phyloP scores from a whole-genome alignment of 2,797 vertebrate species.

The Lacerta bilineata region DNA sequence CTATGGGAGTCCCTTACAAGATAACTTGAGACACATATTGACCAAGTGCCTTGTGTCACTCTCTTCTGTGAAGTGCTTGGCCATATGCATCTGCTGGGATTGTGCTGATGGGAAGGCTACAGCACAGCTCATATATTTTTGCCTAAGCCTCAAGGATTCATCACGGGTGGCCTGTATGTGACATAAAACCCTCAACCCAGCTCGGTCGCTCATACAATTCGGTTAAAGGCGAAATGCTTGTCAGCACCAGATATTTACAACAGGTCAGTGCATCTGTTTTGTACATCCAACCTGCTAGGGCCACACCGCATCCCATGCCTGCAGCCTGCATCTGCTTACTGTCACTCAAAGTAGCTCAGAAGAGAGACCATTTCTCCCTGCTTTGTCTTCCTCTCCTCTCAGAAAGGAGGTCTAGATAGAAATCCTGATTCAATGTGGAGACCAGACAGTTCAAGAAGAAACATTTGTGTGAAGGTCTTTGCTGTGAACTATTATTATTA shows the following conservation, averaged over 20 bases:
- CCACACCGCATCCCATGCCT: background rate
- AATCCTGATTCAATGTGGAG: background rate
- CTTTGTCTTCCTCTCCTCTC: background rate
- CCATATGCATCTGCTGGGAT: background rate
- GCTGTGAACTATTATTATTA: background rate
- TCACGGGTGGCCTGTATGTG: slow-evolving; percentile 33
- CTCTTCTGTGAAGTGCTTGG: background rate
- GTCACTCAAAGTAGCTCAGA: slow-evolving; percentile 23
- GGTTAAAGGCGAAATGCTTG: slow-evolving; percentile 14
- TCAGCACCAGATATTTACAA: slow-evolving; percentile 44
- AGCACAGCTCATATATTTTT: background rate
- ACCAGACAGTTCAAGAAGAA: background rate
- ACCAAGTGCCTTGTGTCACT: background rate
- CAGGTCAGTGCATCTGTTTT: slow-evolving; percentile 42
- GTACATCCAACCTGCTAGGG: slow-evolving; percentile 22
- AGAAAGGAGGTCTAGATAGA: background rate
- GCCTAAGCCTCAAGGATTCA: background rate
- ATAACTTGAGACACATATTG: background rate
- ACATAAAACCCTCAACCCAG: slow-evolving; percentile 27
- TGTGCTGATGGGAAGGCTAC: background rate
- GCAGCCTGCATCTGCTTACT: slow-evolving; percentile 33
- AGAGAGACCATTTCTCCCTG: background rate
- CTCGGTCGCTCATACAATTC: slow-evolving; percentile 27
- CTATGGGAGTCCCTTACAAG: background rate
- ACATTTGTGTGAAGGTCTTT: background rate